These are phyloP conservation scores for Cliona cf. orientalis DNA, from an alignment of 37 sponge, comb jelly and placozoan genomes.

Conservation along the genomic window DNA sequence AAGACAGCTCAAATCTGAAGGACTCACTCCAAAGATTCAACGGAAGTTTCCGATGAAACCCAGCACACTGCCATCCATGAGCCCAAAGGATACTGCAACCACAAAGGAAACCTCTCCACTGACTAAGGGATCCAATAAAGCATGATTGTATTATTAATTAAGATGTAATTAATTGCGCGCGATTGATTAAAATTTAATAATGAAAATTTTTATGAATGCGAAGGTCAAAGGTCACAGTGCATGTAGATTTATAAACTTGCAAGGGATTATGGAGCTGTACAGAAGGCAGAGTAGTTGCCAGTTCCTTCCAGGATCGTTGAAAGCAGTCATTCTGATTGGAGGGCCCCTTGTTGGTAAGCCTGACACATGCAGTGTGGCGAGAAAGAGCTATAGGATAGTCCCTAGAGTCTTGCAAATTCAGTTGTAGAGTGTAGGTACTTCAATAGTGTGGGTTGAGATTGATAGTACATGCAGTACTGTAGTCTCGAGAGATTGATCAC, in stretches of 20 bases:
- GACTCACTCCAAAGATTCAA: conserved; percentile 69
- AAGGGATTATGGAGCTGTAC: conserved; percentile 12
- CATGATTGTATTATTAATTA: too few relatives aligned
- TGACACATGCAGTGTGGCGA: background rate
- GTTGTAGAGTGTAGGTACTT: background rate
- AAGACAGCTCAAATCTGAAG: conserved; percentile 68
- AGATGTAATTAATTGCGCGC: too few relatives aligned
- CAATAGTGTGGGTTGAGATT: too few relatives aligned
- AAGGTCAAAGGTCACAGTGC: too few relatives aligned
- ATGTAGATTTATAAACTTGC: too few relatives aligned
- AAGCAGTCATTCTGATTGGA: conserved; percentile 96
- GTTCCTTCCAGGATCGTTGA: conserved; percentile 36
- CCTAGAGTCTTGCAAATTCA: background rate
- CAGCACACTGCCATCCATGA: conserved; percentile 35
- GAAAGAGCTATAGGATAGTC: background rate
- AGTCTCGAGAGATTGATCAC: background rate
- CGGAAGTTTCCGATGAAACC: conserved; percentile 43
- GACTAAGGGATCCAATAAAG: too few relatives aligned
- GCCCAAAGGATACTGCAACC: too few relatives aligned
- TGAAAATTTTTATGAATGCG: too few relatives aligned
- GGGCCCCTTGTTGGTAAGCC: conserved; percentile 90
- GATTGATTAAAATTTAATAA: too few relatives aligned
- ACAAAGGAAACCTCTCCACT: too few relatives aligned
- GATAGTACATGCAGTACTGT: too few relatives aligned
- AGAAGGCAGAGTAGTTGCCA: conserved; percentile 18